Conservation (phyloP, 2,113 vertebrate genomes). For the Prochilodus magdalenae region DNA sequence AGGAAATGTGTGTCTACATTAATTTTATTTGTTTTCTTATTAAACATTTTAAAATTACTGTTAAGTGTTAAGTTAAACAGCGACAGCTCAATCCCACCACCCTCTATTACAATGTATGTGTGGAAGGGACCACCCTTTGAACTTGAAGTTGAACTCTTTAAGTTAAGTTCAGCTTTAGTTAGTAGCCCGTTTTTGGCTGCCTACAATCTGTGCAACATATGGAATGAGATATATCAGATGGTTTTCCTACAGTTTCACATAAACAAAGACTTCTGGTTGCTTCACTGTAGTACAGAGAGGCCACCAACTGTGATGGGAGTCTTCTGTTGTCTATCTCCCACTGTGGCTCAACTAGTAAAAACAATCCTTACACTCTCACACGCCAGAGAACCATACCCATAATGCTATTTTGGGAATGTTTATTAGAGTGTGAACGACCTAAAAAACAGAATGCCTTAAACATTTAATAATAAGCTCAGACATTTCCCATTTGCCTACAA, state of each 20-base stretch:
- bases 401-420: conserved; percentile 16
- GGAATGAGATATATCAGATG: background rate
- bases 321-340: background rate
- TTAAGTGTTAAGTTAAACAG: too few species aligned
- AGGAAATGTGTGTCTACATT: too few species aligned
- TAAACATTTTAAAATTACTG: too few species aligned
- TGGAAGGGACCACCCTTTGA: too few species aligned
- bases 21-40: too few species aligned
- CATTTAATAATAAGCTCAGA: conserved; percentile 1
- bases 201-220: background rate
- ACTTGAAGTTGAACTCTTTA: too few species aligned
- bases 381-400: background rate
- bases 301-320: background rate
- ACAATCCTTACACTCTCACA: conserved; percentile 43
- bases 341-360: conserved; percentile 31
- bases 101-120: too few species aligned
- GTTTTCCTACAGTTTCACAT: background rate
- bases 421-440: conserved; percentile 20
- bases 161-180: too few species aligned
- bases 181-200: too few species aligned
- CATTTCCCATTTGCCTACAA: background rate
- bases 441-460: conserved; percentile 12
- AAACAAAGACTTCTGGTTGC: background rate
- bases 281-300: conserved; percentile 6
- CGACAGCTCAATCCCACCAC: too few species aligned